Evolutionary conservation across 2,888 invertebrate genomes (phyloP).

Genomic region (Nomada fucata): DNA sequence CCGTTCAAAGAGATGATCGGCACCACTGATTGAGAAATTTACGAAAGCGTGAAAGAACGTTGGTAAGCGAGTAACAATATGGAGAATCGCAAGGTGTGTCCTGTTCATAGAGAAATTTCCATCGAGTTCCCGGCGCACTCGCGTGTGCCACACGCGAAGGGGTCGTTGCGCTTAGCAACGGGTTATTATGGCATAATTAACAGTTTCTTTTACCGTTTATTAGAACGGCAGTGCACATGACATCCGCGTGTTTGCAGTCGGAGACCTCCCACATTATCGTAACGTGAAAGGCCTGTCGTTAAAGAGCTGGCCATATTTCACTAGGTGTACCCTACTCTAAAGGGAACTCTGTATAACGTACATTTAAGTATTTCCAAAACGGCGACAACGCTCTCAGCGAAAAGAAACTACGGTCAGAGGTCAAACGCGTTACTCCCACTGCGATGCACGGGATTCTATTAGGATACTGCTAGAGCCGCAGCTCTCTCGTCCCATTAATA

Average conservation of each 20-base stretch:
- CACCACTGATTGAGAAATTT: conserved; percentile 7
- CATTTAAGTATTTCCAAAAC: too few relatives aligned
- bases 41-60: conserved; percentile 1
- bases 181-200: conserved; percentile 34
- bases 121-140: not conserved
- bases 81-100: not conserved
- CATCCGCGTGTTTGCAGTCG: conserved; percentile 18
- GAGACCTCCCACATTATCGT: not conserved
- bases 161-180: conserved; percentile 25
- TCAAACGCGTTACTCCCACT: not conserved
- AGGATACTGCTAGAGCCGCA: not conserved
- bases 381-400: not conserved
- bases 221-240: not conserved
- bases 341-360: too few relatives aligned
- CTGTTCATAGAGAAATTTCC: not conserved
- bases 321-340: too few relatives aligned
- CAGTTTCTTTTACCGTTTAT: conserved; percentile 2
- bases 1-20: too few relatives aligned
- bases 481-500: conserved; percentile 29
- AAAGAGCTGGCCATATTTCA: not conserved
- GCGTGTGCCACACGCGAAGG: conserved; percentile 17
- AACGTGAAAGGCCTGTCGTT: not conserved
- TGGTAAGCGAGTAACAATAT: not conserved
- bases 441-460: not conserved
- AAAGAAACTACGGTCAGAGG: not conserved